A percentile compares a stretch with the other conserved stretches of the same genome.
phyloP scores from a whole-genome alignment of 2,113 vertebrate genomes.

The Opisthocomus hoazin region DNA sequence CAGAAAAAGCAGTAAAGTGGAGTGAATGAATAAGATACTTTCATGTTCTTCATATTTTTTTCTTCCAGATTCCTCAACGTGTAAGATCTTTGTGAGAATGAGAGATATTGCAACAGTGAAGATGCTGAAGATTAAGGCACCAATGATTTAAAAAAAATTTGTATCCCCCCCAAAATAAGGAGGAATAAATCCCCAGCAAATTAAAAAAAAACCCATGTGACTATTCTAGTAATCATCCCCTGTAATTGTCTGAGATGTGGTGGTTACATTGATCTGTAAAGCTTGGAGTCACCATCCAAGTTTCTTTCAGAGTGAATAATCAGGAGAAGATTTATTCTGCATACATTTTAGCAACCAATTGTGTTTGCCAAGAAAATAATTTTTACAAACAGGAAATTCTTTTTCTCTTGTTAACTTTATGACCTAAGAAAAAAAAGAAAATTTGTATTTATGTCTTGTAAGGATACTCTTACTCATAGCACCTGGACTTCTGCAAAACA shows the following conservation, averaged over 20 bases:
- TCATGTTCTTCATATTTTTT: neutral
- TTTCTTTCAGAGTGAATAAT: neutral
- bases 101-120: neutral
- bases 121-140: neutral
- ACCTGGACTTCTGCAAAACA: neutral
- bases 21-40: neutral
- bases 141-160: neutral
- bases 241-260: neutral
- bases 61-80: neutral
- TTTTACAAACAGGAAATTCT: neutral
- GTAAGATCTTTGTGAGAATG: neutral
- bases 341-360: neutral
- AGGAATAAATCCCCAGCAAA: neutral
- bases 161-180: neutral
- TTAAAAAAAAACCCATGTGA: neutral
- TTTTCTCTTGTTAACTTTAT: neutral
- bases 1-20: neutral
- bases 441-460: neutral
- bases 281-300: neutral
- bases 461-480: neutral
- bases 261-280: neutral
- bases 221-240: neutral
- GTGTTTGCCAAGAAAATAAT: neutral
- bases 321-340: neutral
- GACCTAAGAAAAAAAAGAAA: neutral